Conservation (phyloP, 2,888 invertebrate genomes). For the Cephalotes varians region DNA sequence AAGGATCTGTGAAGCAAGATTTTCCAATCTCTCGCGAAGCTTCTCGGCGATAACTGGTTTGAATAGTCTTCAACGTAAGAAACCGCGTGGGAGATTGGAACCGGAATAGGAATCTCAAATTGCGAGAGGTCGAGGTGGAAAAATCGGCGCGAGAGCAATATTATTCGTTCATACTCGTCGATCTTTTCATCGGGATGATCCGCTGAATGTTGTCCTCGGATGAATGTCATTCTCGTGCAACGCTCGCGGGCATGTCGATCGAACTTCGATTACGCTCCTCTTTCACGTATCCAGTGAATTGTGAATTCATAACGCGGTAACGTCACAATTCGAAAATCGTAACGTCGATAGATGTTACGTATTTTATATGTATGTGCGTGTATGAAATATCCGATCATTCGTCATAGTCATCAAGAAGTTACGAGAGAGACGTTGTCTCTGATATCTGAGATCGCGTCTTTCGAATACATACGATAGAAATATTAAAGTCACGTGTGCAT, state of each 20-base stretch:
- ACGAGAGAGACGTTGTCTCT: background rate
- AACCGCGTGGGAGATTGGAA: background rate
- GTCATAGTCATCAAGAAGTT: background rate
- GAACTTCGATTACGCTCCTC: conserved; percentile 42
- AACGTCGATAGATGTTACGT: background rate
- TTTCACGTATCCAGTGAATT: conserved; percentile 5
- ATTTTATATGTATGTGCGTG: conserved; percentile 28
- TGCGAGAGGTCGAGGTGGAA: background rate
- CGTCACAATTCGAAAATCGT: background rate
- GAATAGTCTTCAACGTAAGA: background rate
- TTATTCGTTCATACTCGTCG: background rate
- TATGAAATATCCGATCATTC: background rate
- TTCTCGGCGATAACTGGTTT: conserved; percentile 9
- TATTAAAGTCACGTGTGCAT: conserved; percentile 8
- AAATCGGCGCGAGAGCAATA: conserved; percentile 11
- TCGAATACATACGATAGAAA: background rate
- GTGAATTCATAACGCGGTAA: background rate
- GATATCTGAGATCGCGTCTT: background rate
- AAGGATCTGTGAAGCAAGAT: conserved; percentile 17
- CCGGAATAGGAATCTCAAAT: background rate
- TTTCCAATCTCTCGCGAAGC: conserved; percentile 11
- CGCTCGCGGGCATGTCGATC: conserved; percentile 10
- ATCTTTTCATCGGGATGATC: conserved; percentile 3
- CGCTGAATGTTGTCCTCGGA: background rate
- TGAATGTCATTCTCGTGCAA: conserved; percentile 1